Conservation (phyloP, 2,797 vertebrate species). For the Gephyroberyx darwinii region DNA sequence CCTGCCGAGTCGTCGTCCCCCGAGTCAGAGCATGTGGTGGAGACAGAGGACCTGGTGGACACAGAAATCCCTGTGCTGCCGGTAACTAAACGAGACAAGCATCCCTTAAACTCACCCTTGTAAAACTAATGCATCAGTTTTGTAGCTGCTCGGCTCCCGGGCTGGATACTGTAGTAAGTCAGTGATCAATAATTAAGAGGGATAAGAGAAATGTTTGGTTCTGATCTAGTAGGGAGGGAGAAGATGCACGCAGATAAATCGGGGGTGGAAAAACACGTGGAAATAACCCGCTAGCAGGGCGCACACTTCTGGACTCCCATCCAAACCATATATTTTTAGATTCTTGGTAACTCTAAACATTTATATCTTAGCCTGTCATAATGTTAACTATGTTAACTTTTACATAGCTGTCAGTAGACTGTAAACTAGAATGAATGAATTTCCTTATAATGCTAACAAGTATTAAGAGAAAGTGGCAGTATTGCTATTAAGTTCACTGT, state of each 20-base stretch:
- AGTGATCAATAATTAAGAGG: neutral
- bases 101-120: neutral
- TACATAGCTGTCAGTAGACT: constrained; percentile 8
- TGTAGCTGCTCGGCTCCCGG: neutral
- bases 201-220: neutral
- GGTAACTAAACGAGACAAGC: constrained; percentile 72
- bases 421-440: no score
- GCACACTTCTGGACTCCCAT: neutral
- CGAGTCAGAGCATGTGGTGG: constrained; percentile 90
- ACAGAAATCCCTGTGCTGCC: constrained; percentile 86
- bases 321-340: neutral
- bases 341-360: constrained; percentile 10
- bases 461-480: neutral
- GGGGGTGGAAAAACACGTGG: constrained; percentile 3
- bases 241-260: constrained; percentile 12
- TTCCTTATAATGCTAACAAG: no score
- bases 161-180: neutral
- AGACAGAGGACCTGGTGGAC: constrained; percentile 94
- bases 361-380: constrained; percentile 2
- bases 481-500: no score
- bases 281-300: constrained; percentile 8
- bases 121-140: constrained; percentile 3
- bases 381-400: constrained; percentile 21
- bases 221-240: neutral
- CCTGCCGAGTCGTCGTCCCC: constrained; percentile 92